Conservation (phyloP, 2,797 vertebrate species). For the Scomberomorus guttatus region DNA sequence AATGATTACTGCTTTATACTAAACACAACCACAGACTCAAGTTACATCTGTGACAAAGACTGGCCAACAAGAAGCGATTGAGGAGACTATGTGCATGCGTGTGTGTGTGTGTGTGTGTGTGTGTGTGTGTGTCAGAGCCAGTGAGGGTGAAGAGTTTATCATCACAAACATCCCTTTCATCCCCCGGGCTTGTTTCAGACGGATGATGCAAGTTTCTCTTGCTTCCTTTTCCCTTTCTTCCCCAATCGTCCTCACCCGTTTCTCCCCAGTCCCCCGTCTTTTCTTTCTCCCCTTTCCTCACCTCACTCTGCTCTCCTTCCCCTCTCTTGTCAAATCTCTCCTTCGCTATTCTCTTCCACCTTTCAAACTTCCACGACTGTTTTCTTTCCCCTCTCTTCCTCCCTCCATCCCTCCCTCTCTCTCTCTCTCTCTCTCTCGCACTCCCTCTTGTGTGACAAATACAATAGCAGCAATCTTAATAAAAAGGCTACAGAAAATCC, state of each 20-base stretch:
- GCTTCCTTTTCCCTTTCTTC: slow-evolving; percentile 34
- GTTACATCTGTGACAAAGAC: slow-evolving; percentile 32
- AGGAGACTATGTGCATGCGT: slow-evolving; percentile 2
- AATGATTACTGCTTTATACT: background rate
- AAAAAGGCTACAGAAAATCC: slow-evolving; percentile 67
- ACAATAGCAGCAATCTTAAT: slow-evolving; percentile 56
- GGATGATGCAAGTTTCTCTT: slow-evolving; percentile 50
- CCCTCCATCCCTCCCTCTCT: background rate
- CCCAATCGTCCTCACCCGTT: background rate
- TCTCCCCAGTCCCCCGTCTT: background rate
- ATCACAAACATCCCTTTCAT: slow-evolving; percentile 45
- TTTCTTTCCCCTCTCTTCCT: background rate
- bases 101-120: slow-evolving; percentile 20
- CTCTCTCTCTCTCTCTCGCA: background rate
- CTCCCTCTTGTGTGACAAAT: slow-evolving; percentile 40
- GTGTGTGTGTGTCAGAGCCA: slow-evolving; percentile 39
- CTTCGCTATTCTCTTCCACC: background rate
- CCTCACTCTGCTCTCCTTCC: background rate
- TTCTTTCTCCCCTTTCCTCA: background rate
- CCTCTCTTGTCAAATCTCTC: background rate
- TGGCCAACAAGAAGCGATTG: slow-evolving; percentile 4
- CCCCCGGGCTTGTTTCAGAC: slow-evolving; percentile 38
- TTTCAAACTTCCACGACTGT: background rate
- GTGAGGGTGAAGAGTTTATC: slow-evolving; percentile 59
- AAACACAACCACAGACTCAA: background rate